Base-by-base conservation (phyloP, 2,888 invertebrate species). In the Ormia ochracea region DNA sequence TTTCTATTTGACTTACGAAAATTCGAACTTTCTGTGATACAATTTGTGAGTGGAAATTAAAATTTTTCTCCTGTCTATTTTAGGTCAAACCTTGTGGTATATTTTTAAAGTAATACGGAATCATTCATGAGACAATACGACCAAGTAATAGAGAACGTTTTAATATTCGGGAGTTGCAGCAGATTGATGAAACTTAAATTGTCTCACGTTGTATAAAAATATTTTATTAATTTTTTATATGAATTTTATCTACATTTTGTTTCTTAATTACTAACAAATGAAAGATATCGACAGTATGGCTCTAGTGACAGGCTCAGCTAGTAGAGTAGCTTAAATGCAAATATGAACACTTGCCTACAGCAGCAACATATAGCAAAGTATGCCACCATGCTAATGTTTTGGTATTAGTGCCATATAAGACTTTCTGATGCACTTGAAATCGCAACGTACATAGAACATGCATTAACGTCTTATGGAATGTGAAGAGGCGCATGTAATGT, bases 381-480 rank as follows among this genome's bases (percentile, higher is more conserved):
- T 14, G n/a, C 21, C 23, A 33, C 6, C 14, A 43, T 41, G 14
- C 28, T 56, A 68, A 43, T 43, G 54, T 45, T 68, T 45, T 36
- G 17, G 59, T 70, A 38, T 59, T 59, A 59, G 48, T 70, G 48
- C 21, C 31, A 61, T 23, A 52, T 33, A 50, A 59, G 74, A 69
- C 63, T 61, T 73, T 69, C 43, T 74, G 56, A 69, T 69, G 58
- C 68, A 74, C 74, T 79, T 79, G 58, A 74, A 79, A 73, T 50
- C 48, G 50, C 9, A 28, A 14, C 36, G 17, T 14, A 7, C 7
- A 1, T 43, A 48, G n/a, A n/a, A n/a, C 4, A 23, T 17, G 9
- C 7, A 28, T n/a, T 26, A 4, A 1, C 12, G 38, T 3, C 2
- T n/a, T 23, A 9, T 50, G 52, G 12, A 28, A 17, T 19, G 58